Evolutionary conservation across 2,797 vertebrate species (phyloP).

Genomic region (Petrocephalus schoutedeni): DNA sequence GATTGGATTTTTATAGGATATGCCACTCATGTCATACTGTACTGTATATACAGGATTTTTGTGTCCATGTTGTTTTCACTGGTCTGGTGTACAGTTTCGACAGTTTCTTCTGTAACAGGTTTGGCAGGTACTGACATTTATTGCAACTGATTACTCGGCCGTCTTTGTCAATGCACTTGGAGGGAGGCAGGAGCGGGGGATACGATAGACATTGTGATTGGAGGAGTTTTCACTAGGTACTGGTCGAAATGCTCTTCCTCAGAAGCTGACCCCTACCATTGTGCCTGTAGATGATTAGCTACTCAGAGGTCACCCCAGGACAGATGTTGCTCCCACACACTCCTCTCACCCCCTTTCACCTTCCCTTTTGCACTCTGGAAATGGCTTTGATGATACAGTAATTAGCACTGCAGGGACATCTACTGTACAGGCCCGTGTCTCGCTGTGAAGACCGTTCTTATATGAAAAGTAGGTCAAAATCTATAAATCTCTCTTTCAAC

Average conservation of each 20-base stretch:
- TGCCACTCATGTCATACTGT: neutral
- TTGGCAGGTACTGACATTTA: neutral
- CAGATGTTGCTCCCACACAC: conserved; percentile 30
- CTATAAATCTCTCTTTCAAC: conserved; percentile 50
- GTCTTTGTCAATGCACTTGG: neutral
- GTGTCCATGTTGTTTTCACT: neutral
- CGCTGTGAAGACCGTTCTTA: neutral
- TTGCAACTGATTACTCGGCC: neutral
- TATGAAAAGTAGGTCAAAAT: conserved; percentile 23
- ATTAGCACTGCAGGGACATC: conserved; percentile 29
- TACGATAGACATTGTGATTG: neutral
- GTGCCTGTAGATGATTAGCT: neutral
- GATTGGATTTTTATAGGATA: neutral
- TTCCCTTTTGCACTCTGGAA: conserved; percentile 26
- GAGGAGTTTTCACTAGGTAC: neutral
- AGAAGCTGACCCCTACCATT: neutral
- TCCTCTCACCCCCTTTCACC: conserved; percentile 35
- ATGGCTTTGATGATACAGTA: conserved; percentile 16
- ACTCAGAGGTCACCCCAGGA: conserved; percentile 35
- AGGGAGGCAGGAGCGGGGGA: neutral
- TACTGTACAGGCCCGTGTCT: conserved; percentile 31
- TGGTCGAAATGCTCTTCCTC: neutral
- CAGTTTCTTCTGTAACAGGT: neutral
- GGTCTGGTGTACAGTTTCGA: neutral
- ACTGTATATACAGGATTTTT: neutral